A percentile compares a stretch with the other conserved stretches of the same genome.
Conservation (phyloP, 2,113 vertebrate species). For the Leuciscus idus region DNA sequence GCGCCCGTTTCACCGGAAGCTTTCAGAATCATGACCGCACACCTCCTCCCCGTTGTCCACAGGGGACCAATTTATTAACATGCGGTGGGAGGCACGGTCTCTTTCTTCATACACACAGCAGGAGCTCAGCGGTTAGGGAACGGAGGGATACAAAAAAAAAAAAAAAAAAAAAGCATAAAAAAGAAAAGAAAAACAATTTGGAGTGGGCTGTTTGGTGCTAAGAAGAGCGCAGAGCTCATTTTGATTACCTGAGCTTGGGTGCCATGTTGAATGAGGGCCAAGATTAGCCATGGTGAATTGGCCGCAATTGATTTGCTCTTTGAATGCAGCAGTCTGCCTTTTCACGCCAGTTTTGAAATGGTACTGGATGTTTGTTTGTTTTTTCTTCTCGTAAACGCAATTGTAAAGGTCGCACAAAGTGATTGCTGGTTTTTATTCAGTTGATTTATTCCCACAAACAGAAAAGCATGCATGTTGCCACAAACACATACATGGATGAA, state of each 20-base stretch:
- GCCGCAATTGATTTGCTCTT: conserved; percentile 47
- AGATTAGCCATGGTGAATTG: conserved; percentile 42
- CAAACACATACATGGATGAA: neutral
- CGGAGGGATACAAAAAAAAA: conserved; percentile 58
- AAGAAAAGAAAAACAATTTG: conserved; percentile 25
- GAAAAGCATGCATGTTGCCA: neutral
- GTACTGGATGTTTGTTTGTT: conserved; percentile 6
- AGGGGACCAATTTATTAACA: conserved; percentile 80
- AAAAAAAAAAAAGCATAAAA: conserved; percentile 33
- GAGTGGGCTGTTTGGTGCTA: conserved; percentile 30
- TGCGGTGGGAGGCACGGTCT: conserved; percentile 65
- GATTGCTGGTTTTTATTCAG: conserved; percentile 42
- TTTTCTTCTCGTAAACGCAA: conserved; percentile 31
- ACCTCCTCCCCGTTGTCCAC: conserved; percentile 58
- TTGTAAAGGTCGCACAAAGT: conserved; percentile 42
- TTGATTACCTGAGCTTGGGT: conserved; percentile 39
- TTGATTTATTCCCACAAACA: conserved; percentile 21
- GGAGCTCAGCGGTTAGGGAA: conserved; percentile 47
- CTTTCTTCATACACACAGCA: conserved; percentile 31
- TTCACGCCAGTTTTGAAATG: neutral
- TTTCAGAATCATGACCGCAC: conserved; percentile 47
- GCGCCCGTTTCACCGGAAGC: conserved; percentile 48
- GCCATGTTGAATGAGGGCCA: conserved; percentile 38
- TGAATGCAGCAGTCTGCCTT: conserved; percentile 30
- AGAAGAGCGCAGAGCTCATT: conserved; percentile 31